Evolutionary conservation across 2,113 vertebrate species (phyloP).

Genomic region (Scolopax mira): DNA sequence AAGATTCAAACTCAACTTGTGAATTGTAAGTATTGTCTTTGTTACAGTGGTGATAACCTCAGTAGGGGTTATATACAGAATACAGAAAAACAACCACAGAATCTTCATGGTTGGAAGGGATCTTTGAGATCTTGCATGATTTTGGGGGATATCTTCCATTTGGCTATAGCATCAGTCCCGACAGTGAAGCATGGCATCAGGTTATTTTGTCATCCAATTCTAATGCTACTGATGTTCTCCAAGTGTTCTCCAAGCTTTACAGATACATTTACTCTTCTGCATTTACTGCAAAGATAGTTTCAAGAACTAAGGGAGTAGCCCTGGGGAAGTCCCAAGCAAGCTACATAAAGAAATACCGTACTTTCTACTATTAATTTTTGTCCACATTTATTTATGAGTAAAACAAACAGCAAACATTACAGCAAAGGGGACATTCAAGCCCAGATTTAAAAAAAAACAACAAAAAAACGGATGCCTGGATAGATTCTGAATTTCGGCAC

Average conservation of each 20-base stretch:
- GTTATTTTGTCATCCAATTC: background rate
- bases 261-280: background rate
- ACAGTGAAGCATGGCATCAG: background rate
- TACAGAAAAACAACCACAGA: background rate
- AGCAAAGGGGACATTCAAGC: constrained; percentile 8
- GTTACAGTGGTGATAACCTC: background rate
- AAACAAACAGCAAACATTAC: constrained; percentile 53
- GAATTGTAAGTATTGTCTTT: background rate
- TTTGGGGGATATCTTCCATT: background rate
- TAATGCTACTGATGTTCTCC: background rate
- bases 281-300: background rate
- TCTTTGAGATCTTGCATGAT: no score
- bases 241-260: background rate
- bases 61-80: background rate
- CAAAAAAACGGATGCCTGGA: background rate
- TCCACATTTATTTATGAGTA: constrained; percentile 55
- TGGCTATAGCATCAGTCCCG: background rate
- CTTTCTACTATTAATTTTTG: constrained; percentile 7
- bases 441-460: background rate
- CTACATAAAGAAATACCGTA: constrained; percentile 8
- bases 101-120: no score
- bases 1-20: background rate
- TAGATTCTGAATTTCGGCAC: constrained; percentile 14
- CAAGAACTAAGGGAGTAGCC: background rate
- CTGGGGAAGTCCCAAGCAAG: background rate